Percentiles rank a stretch among this genome's conserved stretches.
Evolutionary conservation across 2,797 vertebrate species (phyloP).

Genomic region (Micrastur ruficollis): DNA sequence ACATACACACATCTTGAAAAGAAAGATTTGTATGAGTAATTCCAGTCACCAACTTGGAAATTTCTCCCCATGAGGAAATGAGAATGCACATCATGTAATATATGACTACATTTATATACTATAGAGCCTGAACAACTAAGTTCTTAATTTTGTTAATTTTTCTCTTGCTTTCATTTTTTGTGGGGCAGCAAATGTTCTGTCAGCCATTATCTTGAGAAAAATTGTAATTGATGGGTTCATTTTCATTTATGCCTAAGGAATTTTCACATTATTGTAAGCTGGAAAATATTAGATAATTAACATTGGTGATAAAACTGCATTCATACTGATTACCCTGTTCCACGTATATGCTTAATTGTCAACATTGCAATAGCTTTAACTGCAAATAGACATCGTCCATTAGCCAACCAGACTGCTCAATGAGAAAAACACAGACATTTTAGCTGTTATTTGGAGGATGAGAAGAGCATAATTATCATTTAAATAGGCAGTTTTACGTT

Average conservation of each 20-base stretch:
- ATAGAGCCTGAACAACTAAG: not conserved
- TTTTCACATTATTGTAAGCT: slow-evolving; percentile 52
- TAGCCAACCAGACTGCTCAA: slow-evolving; percentile 65
- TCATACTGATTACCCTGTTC: slow-evolving; percentile 57
- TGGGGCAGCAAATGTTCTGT: slow-evolving; percentile 19
- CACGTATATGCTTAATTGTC: slow-evolving; percentile 66
- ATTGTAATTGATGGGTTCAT: slow-evolving; percentile 55
- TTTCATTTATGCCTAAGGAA: slow-evolving; percentile 64
- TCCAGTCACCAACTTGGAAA: not conserved
- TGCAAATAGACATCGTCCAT: slow-evolving; percentile 70
- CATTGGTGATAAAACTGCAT: slow-evolving; percentile 55
- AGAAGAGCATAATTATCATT: slow-evolving; percentile 68
- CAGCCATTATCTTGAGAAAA: slow-evolving; percentile 59
- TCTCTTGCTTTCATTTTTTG: slow-evolving; percentile 8
- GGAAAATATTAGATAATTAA: slow-evolving; percentile 71
- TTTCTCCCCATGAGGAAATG: not conserved
- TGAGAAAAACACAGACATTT: slow-evolving; percentile 59
- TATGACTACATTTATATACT: not conserved
- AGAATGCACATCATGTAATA: not conserved
- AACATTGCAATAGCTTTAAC: slow-evolving; percentile 65
- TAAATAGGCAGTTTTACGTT: slow-evolving; percentile 55
- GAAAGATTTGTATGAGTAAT: not conserved
- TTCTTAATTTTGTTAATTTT: slow-evolving; percentile 51
- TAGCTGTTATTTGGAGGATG: slow-evolving; percentile 51
- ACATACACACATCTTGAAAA: not conserved